Evolutionary conservation across 2,888 invertebrate species (phyloP), one percentile per base, ranked within the genome.

Genomic region (Portevinia maculata): DNA sequence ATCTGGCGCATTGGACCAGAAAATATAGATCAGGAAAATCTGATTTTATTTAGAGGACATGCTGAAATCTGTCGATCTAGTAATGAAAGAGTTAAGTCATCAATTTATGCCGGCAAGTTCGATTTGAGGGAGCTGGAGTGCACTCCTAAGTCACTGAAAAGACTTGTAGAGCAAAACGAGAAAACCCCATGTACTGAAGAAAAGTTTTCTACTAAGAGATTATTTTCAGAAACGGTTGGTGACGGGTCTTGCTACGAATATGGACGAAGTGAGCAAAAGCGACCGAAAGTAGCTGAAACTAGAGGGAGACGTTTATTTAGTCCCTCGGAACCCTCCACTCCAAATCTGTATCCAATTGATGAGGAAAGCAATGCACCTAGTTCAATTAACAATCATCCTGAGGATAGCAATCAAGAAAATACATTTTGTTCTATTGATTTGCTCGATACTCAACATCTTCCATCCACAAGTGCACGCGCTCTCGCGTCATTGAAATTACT

Each of bases 1-100:
- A 92, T 96, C 60, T 96, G 96, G 96, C 92, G 94, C 52, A 90
- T 95, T 39, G 94, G 94, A 0, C 89, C 89, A 0, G 93, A 93
- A 85, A 85, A 88, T 30, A 86, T 91, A 15, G 87, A 88, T 1
- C 87, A 89, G 0, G 88, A 88, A 62, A 90, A 92, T 9, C 85
- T 87, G 3, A 87, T 89, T 9, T 89, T 90, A 48, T 89, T 91
- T 52, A 88, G 89, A 4, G 94, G 94, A 0, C 88, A 88, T 39
- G 91, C 92, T 0, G 92, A 92, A 71, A 87, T 89, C 53, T 88
- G 91, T 4, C 88, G 89, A 3, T 88, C 89, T 19, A 88, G 89
- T 84, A 57, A 52, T 19, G 21, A 37, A n/a, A 24, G 9, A 15
- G 76, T 65, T 2, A 86, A 85, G 48, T 44, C 84, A 0, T 1